Percentiles rank a stretch among this genome's conserved stretches.
These are phyloP conservation scores for Benitochromis conjunctus DNA, from an alignment of 2,113 vertebrate species.

Conservation along the genomic window DNA sequence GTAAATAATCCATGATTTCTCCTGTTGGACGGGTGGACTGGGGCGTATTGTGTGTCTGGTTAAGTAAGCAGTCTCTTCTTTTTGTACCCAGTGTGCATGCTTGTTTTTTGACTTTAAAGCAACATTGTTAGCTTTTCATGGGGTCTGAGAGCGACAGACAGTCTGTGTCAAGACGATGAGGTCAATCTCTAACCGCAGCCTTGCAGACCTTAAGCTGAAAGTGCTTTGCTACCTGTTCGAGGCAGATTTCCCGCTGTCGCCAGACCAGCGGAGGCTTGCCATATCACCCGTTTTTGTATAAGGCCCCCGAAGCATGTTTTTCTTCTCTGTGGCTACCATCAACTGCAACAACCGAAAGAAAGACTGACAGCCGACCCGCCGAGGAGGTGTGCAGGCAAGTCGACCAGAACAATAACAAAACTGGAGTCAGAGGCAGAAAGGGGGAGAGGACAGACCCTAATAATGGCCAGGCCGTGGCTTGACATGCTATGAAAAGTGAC, in stretches of 20 bases:
- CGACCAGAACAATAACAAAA: conserved; percentile 73
- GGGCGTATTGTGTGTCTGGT: conserved; percentile 50
- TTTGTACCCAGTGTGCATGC: conserved; percentile 8
- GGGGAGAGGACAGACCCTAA: conserved; percentile 72
- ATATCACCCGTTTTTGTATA: conserved; percentile 28
- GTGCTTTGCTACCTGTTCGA: conserved; percentile 28
- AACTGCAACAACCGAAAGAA: conserved; percentile 32
- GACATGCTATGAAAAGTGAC: conserved; percentile 78
- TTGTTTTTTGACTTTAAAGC: conserved; percentile 40
- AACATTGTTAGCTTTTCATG: conserved; percentile 8
- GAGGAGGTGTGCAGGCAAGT: conserved; percentile 63
- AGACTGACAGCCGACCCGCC: conserved; percentile 63
- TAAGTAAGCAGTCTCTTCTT: conserved; percentile 38
- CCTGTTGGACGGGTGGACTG: conserved; percentile 50
- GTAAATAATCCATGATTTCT: conserved; percentile 77
- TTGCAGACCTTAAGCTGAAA: conserved; percentile 29
- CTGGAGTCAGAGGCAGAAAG: conserved; percentile 60
- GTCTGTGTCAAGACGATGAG: conserved; percentile 45
- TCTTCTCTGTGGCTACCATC: conserved; percentile 51
- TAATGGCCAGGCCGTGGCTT: conserved; percentile 70
- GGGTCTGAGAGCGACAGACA: conserved; percentile 19
- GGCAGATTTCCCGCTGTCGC: conserved; percentile 11
- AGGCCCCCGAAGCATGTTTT: conserved; percentile 49
- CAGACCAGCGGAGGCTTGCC: neutral
- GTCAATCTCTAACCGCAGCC: conserved; percentile 32